These are phyloP conservation scores for Austrolebias charrua DNA, from an alignment of 2,797 vertebrate genomes.

Conservation along the genomic window DNA sequence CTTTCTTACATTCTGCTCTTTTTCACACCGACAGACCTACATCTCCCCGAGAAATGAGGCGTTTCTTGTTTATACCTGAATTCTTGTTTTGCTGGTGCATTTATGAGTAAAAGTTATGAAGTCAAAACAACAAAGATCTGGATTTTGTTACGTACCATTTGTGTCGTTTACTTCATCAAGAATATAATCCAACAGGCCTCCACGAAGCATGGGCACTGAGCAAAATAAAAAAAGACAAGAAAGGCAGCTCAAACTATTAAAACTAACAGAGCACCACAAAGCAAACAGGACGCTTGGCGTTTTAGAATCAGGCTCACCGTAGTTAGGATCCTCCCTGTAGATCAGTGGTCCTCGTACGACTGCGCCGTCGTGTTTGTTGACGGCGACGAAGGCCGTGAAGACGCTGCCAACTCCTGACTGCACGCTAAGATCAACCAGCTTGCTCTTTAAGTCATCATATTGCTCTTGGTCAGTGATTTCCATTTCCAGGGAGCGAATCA, in stretches of 20 bases:
- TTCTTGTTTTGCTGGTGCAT: background rate
- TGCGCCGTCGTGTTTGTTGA: slow-evolving; percentile 65
- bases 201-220: background rate
- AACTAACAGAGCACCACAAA: background rate
- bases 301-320: slow-evolving; percentile 41
- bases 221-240: background rate
- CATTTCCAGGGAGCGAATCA: slow-evolving; percentile 76
- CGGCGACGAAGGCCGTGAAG: slow-evolving; percentile 80
- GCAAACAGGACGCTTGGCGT: background rate
- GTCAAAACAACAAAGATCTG: background rate
- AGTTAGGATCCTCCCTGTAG: slow-evolving; percentile 47
- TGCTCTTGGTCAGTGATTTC: background rate
- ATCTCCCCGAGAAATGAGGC: background rate
- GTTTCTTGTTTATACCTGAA: background rate
- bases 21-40: no score
- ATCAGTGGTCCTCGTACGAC: slow-evolving; percentile 66
- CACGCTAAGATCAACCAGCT: slow-evolving; percentile 75
- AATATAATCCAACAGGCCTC: background rate
- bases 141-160: background rate
- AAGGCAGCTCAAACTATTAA: background rate
- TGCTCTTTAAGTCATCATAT: slow-evolving; percentile 44
- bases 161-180: background rate
- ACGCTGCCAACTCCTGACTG: slow-evolving; percentile 81
- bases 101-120: background rate
- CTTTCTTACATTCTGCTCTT: no score